Percentiles rank a stretch among this genome's conserved stretches.
Evolutionary conservation across 2,888 invertebrate genomes (phyloP).

Genomic region (Deilephila elpenor): DNA sequence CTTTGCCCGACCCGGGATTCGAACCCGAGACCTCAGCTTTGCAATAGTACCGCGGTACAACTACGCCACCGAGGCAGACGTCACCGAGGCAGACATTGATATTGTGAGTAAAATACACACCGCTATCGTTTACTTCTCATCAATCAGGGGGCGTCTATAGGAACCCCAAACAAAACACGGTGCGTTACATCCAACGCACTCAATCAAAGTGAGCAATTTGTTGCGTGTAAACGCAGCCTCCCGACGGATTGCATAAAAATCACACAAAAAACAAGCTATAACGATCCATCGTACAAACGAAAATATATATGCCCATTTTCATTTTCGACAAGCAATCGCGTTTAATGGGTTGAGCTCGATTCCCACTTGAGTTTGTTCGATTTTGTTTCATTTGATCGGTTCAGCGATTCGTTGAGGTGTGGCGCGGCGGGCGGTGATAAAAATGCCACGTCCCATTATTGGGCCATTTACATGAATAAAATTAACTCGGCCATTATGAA

Average conservation of each 20-base stretch:
- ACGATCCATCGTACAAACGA: slow-evolving; percentile 69
- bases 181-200: slow-evolving; percentile 44
- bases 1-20: too few relatives aligned
- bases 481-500: slow-evolving; percentile 27
- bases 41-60: too few relatives aligned
- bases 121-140: background rate
- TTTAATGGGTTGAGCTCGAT: slow-evolving; percentile 78
- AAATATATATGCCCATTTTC: slow-evolving; percentile 79
- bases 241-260: slow-evolving; percentile 75
- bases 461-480: slow-evolving; percentile 38
- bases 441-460: slow-evolving; percentile 41
- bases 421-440: slow-evolving; percentile 37
- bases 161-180: background rate
- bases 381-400: slow-evolving; percentile 77
- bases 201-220: slow-evolving; percentile 77
- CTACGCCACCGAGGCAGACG: too few relatives aligned
- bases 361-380: slow-evolving; percentile 80
- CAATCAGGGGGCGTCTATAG: too few relatives aligned
- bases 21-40: too few relatives aligned
- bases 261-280: slow-evolving; percentile 71
- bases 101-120: background rate
- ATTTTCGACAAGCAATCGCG: slow-evolving; percentile 82
- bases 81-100: too few relatives aligned
- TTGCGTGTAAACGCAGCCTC: slow-evolving; percentile 72
- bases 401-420: slow-evolving; percentile 57